phyloP scores from a whole-genome alignment of 2,113 vertebrate genomes.

The Aptenodytes forsteri region DNA sequence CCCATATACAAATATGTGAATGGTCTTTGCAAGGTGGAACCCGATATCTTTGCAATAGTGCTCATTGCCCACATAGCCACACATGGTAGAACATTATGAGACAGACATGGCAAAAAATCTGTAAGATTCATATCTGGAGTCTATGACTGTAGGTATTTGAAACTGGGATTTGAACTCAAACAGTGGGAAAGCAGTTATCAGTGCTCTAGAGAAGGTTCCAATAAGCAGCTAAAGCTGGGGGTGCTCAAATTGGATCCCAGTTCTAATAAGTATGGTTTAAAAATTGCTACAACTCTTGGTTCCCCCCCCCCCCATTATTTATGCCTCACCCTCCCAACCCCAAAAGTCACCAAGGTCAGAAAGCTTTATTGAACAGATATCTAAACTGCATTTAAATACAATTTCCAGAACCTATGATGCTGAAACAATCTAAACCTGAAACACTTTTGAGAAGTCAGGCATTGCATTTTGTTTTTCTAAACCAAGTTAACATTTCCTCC shows the following conservation, averaged over 20 bases:
- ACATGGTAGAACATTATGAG: accelerated
- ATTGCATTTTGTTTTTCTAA: not conserved
- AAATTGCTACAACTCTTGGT: not conserved
- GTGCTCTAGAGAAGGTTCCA: not conserved
- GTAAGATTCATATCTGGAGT: not conserved
- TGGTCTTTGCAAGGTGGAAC: not conserved
- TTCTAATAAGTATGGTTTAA: not conserved
- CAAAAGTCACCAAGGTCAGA: not conserved
- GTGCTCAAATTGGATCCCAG: not conserved
- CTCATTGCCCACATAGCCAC: not conserved
- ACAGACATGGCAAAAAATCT: not conserved
- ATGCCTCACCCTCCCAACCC: not conserved
- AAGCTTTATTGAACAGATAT: not conserved
- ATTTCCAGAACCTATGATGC: not conserved
- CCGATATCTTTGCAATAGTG: accelerated
- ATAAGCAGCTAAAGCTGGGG: not conserved
- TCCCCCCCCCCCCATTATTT: not conserved
- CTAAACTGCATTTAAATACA: not conserved
- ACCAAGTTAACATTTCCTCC: not conserved
- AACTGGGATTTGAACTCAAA: not conserved
- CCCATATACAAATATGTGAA: accelerated
- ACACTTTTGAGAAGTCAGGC: not conserved
- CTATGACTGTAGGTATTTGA: not conserved
- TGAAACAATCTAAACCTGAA: not conserved
- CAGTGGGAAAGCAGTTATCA: not conserved